phyloP scores from a whole-genome alignment of 2,113 vertebrate genomes.

The Ptychochromis oligacanthus region DNA sequence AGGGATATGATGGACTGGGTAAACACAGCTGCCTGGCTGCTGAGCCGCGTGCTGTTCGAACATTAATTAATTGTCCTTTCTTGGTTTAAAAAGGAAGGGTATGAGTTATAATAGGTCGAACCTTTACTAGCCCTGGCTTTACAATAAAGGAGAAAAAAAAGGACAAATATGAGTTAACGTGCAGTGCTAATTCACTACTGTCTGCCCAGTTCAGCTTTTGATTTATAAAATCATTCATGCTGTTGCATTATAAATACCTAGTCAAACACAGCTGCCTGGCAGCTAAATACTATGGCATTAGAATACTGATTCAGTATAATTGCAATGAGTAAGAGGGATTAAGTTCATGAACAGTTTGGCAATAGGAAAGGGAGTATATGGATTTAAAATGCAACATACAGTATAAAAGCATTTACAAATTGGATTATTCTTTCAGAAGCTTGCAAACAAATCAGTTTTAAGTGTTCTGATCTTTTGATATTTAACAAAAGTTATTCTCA shows the following conservation, averaged over 20 bases:
- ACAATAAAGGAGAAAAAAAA: neutral
- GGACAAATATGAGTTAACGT: constrained; percentile 1
- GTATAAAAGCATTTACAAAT: neutral
- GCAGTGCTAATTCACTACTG: neutral
- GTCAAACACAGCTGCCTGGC: constrained; percentile 51
- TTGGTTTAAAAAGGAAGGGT: constrained; percentile 25
- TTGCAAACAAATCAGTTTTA: constrained; percentile 9
- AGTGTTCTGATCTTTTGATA: neutral
- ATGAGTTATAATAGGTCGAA: neutral
- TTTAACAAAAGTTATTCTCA: neutral
- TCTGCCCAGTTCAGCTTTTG: neutral
- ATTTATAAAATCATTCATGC: constrained; percentile 7
- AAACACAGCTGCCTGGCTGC: constrained; percentile 49
- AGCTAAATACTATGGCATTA: constrained; percentile 30
- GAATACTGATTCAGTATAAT: constrained; percentile 30
- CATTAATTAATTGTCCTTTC: constrained; percentile 46
- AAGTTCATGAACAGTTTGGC: neutral
- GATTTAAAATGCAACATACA: neutral
- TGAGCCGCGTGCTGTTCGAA: constrained; percentile 18
- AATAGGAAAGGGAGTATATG: no score
- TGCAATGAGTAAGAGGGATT: constrained; percentile 18
- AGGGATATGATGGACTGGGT: constrained; percentile 23
- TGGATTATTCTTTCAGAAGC: neutral
- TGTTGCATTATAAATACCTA: constrained; percentile 34
- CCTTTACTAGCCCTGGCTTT: neutral